A percentile compares a stretch with the other conserved stretches of the same genome.
Conservation (phyloP, 2,888 invertebrate genomes). For the Drosophila hawaiiensis region DNA sequence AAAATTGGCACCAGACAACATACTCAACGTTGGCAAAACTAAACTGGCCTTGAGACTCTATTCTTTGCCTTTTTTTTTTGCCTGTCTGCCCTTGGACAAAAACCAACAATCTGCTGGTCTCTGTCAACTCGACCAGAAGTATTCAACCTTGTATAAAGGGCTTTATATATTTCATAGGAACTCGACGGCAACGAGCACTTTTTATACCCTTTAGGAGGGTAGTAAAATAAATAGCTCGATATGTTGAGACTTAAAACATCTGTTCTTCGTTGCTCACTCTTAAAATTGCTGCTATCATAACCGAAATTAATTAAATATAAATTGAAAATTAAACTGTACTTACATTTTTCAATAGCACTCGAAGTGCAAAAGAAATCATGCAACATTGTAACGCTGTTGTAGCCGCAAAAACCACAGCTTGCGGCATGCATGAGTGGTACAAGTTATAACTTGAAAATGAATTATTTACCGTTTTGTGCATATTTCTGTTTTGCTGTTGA, state of each 20-base stretch:
- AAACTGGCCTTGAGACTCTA: slow-evolving; percentile 42
- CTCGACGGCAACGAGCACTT: neutral
- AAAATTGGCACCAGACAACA: slow-evolving; percentile 48
- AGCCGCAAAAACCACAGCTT: slow-evolving; percentile 34
- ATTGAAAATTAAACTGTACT: neutral
- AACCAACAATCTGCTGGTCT: slow-evolving; percentile 6
- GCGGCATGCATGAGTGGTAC: slow-evolving; percentile 17
- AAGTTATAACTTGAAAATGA: slow-evolving; percentile 30
- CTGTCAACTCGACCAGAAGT: neutral
- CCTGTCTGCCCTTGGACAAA: slow-evolving; percentile 45
- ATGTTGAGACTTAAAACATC: neutral
- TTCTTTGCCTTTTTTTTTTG: neutral
- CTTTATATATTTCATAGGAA: neutral
- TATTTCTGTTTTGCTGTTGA: slow-evolving; percentile 5
- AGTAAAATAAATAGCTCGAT: neutral
- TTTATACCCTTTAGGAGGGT: neutral
- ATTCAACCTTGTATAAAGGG: neutral
- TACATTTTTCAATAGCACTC: neutral
- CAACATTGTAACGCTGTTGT: slow-evolving; percentile 31
- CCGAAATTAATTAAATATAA: neutral
- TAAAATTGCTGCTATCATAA: neutral
- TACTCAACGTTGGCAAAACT: slow-evolving; percentile 20
- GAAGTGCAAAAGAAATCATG: neutral
- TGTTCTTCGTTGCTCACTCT: neutral
- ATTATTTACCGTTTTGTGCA: slow-evolving; percentile 35